phyloP scores from a whole-genome alignment of 2,888 invertebrate species.

The Drosophila maculinotata region DNA sequence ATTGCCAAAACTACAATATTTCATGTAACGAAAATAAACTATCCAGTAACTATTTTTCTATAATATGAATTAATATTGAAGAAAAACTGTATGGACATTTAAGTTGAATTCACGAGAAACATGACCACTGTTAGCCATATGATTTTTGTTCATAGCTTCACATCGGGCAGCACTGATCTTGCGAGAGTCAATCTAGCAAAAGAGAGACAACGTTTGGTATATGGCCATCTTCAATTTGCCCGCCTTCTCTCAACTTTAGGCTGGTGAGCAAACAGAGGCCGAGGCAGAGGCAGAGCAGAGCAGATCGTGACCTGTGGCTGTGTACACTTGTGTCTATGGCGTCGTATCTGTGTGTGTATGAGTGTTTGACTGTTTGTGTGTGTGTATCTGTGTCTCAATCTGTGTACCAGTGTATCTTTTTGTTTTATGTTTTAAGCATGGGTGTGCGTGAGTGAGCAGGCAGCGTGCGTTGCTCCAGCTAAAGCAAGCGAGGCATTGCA shows the following conservation, averaged over 20 bases:
- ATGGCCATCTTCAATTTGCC: conserved; percentile 71
- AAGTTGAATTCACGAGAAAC: background rate
- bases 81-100: no score
- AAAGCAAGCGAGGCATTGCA: conserved; percentile 62
- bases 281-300: conserved; percentile 16
- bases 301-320: conserved; percentile 61
- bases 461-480: conserved; percentile 65
- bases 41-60: no score
- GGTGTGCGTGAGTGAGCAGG: conserved; percentile 43
- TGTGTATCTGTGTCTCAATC: conserved; percentile 18
- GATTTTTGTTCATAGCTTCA: background rate
- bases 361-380: conserved; percentile 1
- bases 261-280: conserved; percentile 13
- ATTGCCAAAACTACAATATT: no score
- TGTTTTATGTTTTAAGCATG: conserved; percentile 34
- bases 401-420: conserved; percentile 41
- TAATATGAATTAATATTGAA: no score
- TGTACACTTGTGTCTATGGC: conserved; percentile 51
- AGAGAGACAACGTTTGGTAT: conserved; percentile 18
- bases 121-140: background rate
- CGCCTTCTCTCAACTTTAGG: conserved; percentile 54
- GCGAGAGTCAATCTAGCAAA: conserved; percentile 3
- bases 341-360: conserved; percentile 24
- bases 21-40: no score
- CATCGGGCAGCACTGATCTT: conserved; percentile 21